Percentiles rank a stretch among this genome's conserved stretches.
Conservation (phyloP, 2,797 vertebrate genomes). For the Eleutherodactylus coqui region DNA sequence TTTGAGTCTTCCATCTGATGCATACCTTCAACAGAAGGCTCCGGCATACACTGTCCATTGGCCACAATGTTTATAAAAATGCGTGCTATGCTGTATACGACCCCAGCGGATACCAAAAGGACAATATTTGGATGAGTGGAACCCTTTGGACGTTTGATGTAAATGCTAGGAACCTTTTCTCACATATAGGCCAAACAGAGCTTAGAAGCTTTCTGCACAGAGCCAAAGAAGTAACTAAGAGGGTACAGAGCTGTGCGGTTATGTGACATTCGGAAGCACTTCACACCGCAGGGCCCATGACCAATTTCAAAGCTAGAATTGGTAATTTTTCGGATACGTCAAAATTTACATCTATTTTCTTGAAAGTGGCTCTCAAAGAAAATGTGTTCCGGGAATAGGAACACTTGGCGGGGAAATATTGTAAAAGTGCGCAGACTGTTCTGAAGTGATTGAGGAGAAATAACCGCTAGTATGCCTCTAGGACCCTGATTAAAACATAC, state of each 20-base stretch:
- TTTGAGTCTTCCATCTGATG: too few relatives aligned
- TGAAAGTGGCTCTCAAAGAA: constrained; percentile 37
- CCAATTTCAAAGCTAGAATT: constrained; percentile 35
- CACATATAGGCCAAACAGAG: too few relatives aligned
- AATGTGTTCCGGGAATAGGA: constrained; percentile 39
- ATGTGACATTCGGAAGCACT: neutral
- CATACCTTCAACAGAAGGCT: too few relatives aligned
- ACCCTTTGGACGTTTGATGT: too few relatives aligned
- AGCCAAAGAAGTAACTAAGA: neutral
- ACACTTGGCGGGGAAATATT: constrained; percentile 38
- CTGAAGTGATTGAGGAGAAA: constrained; percentile 20
- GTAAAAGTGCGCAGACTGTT: neutral
- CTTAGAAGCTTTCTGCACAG: too few relatives aligned
- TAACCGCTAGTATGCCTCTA: neutral
- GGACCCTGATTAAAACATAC: constrained; percentile 2
- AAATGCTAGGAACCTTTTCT: too few relatives aligned
- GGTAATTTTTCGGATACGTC: constrained; percentile 28
- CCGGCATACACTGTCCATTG: too few relatives aligned
- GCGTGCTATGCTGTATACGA: too few relatives aligned
- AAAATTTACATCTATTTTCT: constrained; percentile 53
- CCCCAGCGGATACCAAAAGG: too few relatives aligned
- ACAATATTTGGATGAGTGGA: too few relatives aligned
- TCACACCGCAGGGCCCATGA: neutral
- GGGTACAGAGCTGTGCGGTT: neutral
- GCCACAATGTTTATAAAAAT: too few relatives aligned